Evolutionary conservation across 2,888 invertebrate genomes (phyloP).

Genomic region (Orthonychiurus folsomi): DNA sequence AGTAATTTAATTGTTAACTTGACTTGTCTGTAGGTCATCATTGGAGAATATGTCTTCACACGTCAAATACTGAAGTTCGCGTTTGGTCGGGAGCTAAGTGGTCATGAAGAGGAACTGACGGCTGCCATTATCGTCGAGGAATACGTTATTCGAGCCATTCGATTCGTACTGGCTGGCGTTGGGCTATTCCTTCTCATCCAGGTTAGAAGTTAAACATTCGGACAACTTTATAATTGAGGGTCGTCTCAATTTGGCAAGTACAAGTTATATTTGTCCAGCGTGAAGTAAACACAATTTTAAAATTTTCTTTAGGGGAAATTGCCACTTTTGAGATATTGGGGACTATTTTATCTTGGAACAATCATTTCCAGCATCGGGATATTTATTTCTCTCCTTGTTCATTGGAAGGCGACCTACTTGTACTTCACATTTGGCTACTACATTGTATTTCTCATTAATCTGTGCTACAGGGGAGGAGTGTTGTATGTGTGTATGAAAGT

Average conservation of each 20-base stretch:
- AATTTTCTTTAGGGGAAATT: slow-evolving; percentile 9
- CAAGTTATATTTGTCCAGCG: too few species aligned
- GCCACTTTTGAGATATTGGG: slow-evolving; percentile 5
- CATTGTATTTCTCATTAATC: slow-evolving; percentile 4
- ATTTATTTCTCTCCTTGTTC: not conserved
- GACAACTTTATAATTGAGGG: too few species aligned
- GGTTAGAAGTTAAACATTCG: slow-evolving; percentile 14
- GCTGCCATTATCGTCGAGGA: slow-evolving; percentile 29
- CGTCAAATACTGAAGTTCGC: slow-evolving; percentile 10
- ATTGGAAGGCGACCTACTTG: slow-evolving; percentile 7
- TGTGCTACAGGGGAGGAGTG: slow-evolving; percentile 4
- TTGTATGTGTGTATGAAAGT: slow-evolving; percentile 9
- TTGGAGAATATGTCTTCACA: slow-evolving; percentile 14
- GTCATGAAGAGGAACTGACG: slow-evolving; percentile 11
- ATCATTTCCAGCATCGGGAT: slow-evolving; percentile 7
- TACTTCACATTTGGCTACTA: slow-evolving; percentile 13
- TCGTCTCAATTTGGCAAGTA: too few species aligned
- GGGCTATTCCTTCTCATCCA: slow-evolving; percentile 26
- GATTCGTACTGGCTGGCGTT: slow-evolving; percentile 24
- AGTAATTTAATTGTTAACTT: not conserved
- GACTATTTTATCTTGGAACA: not conserved
- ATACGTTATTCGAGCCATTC: slow-evolving; percentile 27
- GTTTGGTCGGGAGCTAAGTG: slow-evolving; percentile 27
- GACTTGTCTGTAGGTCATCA: slow-evolving; percentile 10
- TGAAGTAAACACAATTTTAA: too few species aligned